These are phyloP conservation scores for Phoebastria nigripes DNA, from an alignment of 2,797 vertebrate species.

Conservation along the genomic window DNA sequence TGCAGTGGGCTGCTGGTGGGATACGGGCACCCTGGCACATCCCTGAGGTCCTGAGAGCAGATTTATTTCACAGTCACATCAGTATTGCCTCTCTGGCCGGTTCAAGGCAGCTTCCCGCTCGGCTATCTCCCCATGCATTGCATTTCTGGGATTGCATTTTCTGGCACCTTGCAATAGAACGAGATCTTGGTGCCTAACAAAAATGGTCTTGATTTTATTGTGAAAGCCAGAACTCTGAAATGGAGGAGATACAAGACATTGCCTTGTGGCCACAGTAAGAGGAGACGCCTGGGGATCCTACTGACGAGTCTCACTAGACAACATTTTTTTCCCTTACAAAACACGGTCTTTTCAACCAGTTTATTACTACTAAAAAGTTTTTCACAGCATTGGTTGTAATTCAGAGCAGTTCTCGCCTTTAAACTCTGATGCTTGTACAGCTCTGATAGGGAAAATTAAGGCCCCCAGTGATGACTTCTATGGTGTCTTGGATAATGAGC, in stretches of 20 bases:
- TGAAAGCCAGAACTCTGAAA: not conserved
- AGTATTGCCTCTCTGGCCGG: no score
- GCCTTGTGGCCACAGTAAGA: not conserved
- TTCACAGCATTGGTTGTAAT: not conserved
- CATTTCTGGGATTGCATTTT: not conserved
- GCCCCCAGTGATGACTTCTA: not conserved
- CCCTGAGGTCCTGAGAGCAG: not conserved
- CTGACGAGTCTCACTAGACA: not conserved
- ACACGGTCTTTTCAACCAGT: not conserved
- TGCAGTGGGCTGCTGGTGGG: not conserved
- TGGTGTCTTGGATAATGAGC: not conserved
- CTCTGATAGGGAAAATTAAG: not conserved
- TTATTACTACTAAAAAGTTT: not conserved
- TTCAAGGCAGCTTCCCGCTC: not conserved
- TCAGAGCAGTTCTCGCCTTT: not conserved
- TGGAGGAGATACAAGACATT: not conserved
- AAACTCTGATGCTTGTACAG: not conserved
- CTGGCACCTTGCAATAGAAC: not conserved
- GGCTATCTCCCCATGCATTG: not conserved
- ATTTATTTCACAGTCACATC: not conserved
- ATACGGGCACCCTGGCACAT: rapidly evolving
- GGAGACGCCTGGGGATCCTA: not conserved
- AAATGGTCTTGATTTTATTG: not conserved
- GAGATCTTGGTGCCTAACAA: not conserved
- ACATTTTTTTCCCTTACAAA: not conserved